A percentile compares a stretch with the other conserved stretches of the same genome.
Conservation (phyloP, 64 coral and sea anemone species). For the Montipora capricornis region DNA sequence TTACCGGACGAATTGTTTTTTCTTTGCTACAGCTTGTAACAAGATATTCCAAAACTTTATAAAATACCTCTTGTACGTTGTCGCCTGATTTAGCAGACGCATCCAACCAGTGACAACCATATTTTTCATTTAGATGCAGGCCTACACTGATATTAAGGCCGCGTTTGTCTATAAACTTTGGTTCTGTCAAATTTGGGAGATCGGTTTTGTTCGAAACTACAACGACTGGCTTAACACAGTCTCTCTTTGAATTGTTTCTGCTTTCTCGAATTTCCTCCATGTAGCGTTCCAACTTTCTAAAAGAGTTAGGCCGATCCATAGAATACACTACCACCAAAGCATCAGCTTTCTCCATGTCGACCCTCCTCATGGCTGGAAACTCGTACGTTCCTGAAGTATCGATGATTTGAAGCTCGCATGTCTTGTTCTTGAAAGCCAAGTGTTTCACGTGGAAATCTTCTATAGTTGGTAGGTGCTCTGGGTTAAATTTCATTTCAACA, state of each 20-base stretch:
- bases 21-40: not conserved
- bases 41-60: conserved; percentile 39
- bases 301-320: conserved; percentile 42
- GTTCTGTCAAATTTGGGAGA: conserved; percentile 31
- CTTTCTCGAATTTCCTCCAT: conserved; percentile 40
- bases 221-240: conserved; percentile 48
- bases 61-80: conserved; percentile 42
- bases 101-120: conserved; percentile 52
- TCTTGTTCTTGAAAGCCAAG: conserved; percentile 61
- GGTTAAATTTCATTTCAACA: conserved; percentile 47
- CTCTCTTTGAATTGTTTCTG: not conserved
- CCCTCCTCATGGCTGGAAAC: conserved; percentile 71
- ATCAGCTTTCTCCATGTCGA: conserved; percentile 72
- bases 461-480: conserved; percentile 75
- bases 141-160: conserved; percentile 44
- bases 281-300: conserved; percentile 56
- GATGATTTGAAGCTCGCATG: conserved; percentile 74
- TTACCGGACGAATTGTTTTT: not conserved
- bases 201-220: conserved; percentile 82
- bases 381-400: conserved; percentile 77
- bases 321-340: conserved; percentile 62
- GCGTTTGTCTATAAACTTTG: conserved; percentile 28
- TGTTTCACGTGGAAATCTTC: conserved; percentile 91
- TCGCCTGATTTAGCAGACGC: conserved; percentile 47
- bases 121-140: conserved; percentile 23